Conservation (phyloP, 2,113 vertebrate genomes). For the Haemorhous mexicanus region DNA sequence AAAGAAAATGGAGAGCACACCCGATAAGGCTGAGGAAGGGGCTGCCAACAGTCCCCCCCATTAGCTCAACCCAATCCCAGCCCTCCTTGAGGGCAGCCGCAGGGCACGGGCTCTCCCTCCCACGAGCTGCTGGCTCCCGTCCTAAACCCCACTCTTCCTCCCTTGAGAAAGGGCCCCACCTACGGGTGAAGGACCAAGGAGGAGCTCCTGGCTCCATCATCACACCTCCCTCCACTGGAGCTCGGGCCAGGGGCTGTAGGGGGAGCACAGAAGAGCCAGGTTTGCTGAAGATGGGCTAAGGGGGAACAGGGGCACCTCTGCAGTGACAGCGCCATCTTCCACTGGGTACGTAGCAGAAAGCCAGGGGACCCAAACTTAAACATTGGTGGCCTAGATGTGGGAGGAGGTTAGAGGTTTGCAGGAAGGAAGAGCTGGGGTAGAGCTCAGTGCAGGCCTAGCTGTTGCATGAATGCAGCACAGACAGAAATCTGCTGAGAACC, state of each 20-base stretch:
- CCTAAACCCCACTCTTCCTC: background rate
- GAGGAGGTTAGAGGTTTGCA: background rate
- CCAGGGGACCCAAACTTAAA: background rate
- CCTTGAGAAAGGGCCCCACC: slow-evolving; percentile 44
- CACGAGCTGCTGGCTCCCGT: background rate
- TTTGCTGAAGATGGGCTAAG: background rate
- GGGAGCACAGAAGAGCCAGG: background rate
- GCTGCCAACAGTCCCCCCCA: background rate
- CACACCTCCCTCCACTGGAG: background rate
- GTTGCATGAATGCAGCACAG: background rate
- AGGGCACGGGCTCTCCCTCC: background rate
- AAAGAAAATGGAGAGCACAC: background rate
- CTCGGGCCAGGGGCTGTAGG: background rate
- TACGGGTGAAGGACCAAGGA: background rate
- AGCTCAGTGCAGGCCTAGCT: background rate
- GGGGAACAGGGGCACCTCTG: background rate
- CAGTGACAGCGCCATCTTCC: background rate
- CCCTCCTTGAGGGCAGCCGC: background rate
- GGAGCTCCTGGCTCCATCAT: background rate
- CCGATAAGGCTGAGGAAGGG: background rate
- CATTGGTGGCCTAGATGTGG: background rate
- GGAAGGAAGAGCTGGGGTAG: background rate
- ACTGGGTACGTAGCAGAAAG: accelerated
- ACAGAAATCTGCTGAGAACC: background rate
- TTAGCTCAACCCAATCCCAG: background rate